Conservation (phyloP, 2,113 vertebrate genomes). For the Myodes glareolus region DNA sequence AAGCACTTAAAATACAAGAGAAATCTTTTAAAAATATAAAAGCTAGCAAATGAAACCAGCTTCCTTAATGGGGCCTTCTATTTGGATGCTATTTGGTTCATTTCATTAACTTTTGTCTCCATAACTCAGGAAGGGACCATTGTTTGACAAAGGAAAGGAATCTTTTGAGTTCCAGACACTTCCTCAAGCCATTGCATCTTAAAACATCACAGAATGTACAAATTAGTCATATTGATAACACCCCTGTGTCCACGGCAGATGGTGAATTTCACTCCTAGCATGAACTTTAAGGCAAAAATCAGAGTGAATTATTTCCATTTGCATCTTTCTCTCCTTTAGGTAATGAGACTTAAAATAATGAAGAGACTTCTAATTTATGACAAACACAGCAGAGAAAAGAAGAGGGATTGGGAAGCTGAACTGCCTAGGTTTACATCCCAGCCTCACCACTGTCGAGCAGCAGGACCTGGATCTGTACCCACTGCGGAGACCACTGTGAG, state of each 20-base stretch:
- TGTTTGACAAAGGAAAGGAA: slow-evolving; percentile 4
- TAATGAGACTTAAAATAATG: slow-evolving; percentile 32
- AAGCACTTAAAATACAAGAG: background rate
- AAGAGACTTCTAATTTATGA: slow-evolving; percentile 21
- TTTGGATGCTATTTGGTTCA: background rate
- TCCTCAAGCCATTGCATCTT: background rate
- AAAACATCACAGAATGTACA: background rate
- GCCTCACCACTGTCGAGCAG: background rate
- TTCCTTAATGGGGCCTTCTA: background rate
- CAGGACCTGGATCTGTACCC: background rate
- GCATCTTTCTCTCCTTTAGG: background rate
- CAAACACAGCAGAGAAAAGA: background rate
- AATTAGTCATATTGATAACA: slow-evolving; percentile 37
- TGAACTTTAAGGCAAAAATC: slow-evolving; percentile 24
- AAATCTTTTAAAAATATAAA: background rate
- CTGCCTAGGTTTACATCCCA: background rate
- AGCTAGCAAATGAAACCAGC: background rate
- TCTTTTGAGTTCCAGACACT: background rate
- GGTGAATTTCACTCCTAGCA: slow-evolving; percentile 31
- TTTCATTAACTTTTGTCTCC: slow-evolving; percentile 28
- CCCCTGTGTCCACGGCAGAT: background rate
- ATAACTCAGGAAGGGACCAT: background rate
- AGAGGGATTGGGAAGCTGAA: background rate
- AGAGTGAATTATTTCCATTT: slow-evolving; percentile 25
- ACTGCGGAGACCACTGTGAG: background rate